Evolutionary conservation across 1,140 invertebrate species (phyloP).

Genomic region (Drosophila rhopaloa): DNA sequence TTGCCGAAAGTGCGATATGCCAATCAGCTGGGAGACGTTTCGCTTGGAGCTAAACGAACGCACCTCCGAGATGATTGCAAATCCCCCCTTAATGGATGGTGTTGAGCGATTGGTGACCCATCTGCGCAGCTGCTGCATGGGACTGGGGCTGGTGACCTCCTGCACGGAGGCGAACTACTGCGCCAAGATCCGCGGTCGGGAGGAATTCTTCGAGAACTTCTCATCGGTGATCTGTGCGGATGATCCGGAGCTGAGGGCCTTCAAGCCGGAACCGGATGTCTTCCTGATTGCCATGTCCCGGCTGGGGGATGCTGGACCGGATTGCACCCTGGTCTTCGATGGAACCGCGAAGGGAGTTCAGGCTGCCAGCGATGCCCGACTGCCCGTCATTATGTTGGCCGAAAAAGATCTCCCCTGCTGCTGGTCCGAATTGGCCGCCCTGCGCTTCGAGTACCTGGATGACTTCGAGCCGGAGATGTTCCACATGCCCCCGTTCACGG

Average conservation of each 20-base stretch:
- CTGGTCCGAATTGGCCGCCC: slow-evolving; percentile 86
- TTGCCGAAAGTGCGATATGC: slow-evolving; percentile 35
- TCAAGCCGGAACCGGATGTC: slow-evolving; percentile 97
- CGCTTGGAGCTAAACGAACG: slow-evolving; percentile 86
- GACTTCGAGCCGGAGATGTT: slow-evolving; percentile 94
- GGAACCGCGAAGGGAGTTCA: slow-evolving; percentile 96
- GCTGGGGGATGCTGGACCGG: slow-evolving; percentile 90
- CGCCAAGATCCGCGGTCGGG: slow-evolving; percentile 91
- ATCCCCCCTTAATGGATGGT: slow-evolving; percentile 88
- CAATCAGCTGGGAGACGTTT: slow-evolving; percentile 44
- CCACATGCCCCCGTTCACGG: slow-evolving; percentile 88
- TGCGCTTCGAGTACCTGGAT: slow-evolving; percentile 89
- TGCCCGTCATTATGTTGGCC: slow-evolving; percentile 96
- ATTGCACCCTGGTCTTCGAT: slow-evolving; percentile 95
- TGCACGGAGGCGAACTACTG: slow-evolving; percentile 90
- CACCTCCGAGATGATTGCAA: slow-evolving; percentile 90
- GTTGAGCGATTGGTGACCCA: slow-evolving; percentile 93
- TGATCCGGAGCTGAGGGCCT: slow-evolving; percentile 93
- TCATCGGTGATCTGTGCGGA: slow-evolving; percentile 93
- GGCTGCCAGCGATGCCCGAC: slow-evolving; percentile 91
- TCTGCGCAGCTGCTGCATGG: slow-evolving; percentile 90
- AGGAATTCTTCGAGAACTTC: slow-evolving; percentile 91
- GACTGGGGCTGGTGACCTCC: slow-evolving; percentile 95
- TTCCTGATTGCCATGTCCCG: slow-evolving; percentile 94
- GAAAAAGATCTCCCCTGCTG: slow-evolving; percentile 88